Conservation (phyloP, 2,797 vertebrate genomes). For the Anabas testudineus region DNA sequence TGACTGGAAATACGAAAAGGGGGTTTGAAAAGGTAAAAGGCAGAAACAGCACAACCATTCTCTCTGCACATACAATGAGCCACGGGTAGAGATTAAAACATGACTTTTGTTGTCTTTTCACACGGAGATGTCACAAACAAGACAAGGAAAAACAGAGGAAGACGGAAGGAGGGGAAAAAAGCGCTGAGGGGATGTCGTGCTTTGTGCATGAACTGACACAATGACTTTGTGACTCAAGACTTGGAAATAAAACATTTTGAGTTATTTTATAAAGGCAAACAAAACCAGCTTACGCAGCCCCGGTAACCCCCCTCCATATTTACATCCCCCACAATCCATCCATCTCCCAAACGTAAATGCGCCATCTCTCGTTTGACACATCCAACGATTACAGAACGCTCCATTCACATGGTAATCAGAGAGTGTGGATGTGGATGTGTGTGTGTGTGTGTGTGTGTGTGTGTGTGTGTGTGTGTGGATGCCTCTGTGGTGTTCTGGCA, state of each 20-base stretch:
- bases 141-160: slow-evolving; percentile 78
- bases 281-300: slow-evolving; percentile 83
- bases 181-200: slow-evolving; percentile 79
- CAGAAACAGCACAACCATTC: slow-evolving; percentile 72
- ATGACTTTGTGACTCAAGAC: slow-evolving; percentile 88
- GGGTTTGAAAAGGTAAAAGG: slow-evolving; percentile 81
- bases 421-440: slow-evolving; percentile 61
- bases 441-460: slow-evolving; percentile 61
- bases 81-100: slow-evolving; percentile 86
- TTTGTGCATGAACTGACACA: slow-evolving; percentile 87
- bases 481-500: slow-evolving; percentile 60
- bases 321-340: slow-evolving; percentile 82
- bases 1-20: slow-evolving; percentile 78
- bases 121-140: slow-evolving; percentile 87
- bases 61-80: slow-evolving; percentile 80
- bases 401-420: slow-evolving; percentile 89
- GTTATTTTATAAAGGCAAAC: slow-evolving; percentile 84
- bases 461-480: slow-evolving; percentile 48
- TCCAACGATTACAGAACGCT: slow-evolving; percentile 84
- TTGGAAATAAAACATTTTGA: slow-evolving; percentile 82
- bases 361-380: slow-evolving; percentile 85
- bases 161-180: slow-evolving; percentile 60
- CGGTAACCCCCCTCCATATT: slow-evolving; percentile 72
- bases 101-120: slow-evolving; percentile 89
- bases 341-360: slow-evolving; percentile 81